Percentiles rank a stretch among this genome's conserved stretches.
Evolutionary conservation across 2,888 invertebrate species (phyloP).

Genomic region (Eupithecia pulchellata): DNA sequence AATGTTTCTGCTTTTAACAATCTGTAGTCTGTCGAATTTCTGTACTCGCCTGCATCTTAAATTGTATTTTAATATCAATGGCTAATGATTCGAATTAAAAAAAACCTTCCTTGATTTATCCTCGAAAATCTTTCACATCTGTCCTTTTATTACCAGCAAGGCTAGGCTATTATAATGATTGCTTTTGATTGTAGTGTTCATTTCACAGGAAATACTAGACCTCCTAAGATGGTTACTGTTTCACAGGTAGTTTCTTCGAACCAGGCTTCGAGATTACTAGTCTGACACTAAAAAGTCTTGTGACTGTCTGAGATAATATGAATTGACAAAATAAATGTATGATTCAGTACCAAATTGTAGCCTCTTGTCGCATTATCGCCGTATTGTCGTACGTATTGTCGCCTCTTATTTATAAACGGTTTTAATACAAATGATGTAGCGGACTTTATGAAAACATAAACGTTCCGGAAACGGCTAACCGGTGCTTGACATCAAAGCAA

Average conservation of each 20-base stretch:
- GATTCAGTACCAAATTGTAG: too few relatives aligned
- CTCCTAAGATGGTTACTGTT: not conserved
- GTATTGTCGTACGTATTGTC: too few relatives aligned
- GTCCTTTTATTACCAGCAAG: not conserved
- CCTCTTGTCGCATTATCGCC: too few relatives aligned
- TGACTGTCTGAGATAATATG: too few relatives aligned
- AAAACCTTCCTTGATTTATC: not conserved
- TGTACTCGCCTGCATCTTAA: not conserved
- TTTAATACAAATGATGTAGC: too few relatives aligned
- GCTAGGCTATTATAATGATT: not conserved
- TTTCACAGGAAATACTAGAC: not conserved
- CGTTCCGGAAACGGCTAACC: too few relatives aligned
- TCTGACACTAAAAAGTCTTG: too few relatives aligned
- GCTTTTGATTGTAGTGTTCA: not conserved
- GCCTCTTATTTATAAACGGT: too few relatives aligned
- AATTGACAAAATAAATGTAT: too few relatives aligned
- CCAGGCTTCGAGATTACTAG: too few relatives aligned
- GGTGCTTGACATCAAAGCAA: too few relatives aligned
- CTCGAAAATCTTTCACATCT: not conserved
- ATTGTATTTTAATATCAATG: not conserved
- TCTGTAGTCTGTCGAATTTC: not conserved
- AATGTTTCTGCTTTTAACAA: not conserved
- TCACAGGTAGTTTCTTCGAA: not conserved
- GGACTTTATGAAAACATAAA: too few relatives aligned
- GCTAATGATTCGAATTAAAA: not conserved